Percentiles rank a stretch among this genome's conserved stretches.
Conservation (phyloP, 2,888 invertebrate genomes). For the Escarpia spicata region DNA sequence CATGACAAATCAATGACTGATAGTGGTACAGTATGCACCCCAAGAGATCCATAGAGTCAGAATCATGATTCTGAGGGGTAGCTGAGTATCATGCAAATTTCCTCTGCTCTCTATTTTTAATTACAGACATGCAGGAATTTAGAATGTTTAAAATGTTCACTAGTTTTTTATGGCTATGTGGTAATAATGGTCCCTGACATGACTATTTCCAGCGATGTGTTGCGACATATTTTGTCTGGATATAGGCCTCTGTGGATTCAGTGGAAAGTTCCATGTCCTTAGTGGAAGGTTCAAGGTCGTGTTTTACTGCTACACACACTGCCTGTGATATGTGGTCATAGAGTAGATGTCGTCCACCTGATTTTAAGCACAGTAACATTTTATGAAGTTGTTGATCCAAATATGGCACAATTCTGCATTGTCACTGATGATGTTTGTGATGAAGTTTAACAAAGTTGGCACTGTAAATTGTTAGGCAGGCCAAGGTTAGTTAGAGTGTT, state of each 20-base stretch:
- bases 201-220: too few relatives aligned
- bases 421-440: background rate
- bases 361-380: background rate
- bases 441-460: background rate
- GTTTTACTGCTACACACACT: background rate
- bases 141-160: background rate
- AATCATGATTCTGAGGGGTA: too few relatives aligned
- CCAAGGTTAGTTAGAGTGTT: background rate
- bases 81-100: too few relatives aligned
- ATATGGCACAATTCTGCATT: background rate
- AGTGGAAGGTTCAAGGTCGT: background rate
- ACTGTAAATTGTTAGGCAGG: background rate
- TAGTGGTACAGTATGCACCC: too few relatives aligned
- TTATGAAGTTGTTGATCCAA: slow-evolving; percentile 16
- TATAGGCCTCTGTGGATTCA: too few relatives aligned
- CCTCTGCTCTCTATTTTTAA: too few relatives aligned
- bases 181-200: background rate
- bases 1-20: too few relatives aligned
- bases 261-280: slow-evolving; percentile 10
- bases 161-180: background rate
- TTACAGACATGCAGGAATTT: too few relatives aligned
- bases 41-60: too few relatives aligned
- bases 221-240: too few relatives aligned
- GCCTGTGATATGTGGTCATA: background rate
- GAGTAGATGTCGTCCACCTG: too few relatives aligned